These are phyloP conservation scores for Ectemnius lituratus DNA, from an alignment of 2,888 invertebrate species.

Conservation along the genomic window DNA sequence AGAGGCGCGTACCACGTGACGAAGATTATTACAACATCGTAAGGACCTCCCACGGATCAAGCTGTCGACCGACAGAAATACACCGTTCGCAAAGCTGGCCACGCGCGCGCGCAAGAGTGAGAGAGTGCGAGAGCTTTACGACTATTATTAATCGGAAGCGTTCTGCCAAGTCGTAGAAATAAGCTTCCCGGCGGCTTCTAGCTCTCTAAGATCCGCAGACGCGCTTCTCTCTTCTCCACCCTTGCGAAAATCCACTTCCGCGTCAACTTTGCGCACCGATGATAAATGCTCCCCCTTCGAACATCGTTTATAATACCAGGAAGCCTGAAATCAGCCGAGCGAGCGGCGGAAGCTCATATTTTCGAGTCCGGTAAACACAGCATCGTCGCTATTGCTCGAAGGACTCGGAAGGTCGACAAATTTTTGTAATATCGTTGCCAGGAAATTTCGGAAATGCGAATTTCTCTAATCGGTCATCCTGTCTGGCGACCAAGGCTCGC, in stretches of 20 bases:
- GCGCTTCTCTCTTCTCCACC: not conserved
- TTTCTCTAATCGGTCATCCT: conserved; percentile 45
- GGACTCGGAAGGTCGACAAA: not conserved
- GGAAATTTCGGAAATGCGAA: conserved; percentile 47
- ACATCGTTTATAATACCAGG: too few species aligned
- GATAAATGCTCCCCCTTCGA: too few species aligned
- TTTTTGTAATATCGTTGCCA: not conserved
- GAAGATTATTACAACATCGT: conserved; percentile 23
- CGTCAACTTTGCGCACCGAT: not conserved
- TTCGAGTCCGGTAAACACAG: too few species aligned
- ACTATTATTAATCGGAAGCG: conserved; percentile 63
- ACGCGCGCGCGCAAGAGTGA: conserved; percentile 39
- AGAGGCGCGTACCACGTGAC: conserved; percentile 17
- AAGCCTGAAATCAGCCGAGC: too few species aligned
- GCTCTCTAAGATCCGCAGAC: not conserved
- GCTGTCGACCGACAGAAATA: conserved; percentile 51
- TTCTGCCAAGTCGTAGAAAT: conserved; percentile 55
- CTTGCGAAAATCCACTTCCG: conserved; percentile 1
- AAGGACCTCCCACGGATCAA: conserved; percentile 49
- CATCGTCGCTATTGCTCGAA: not conserved
- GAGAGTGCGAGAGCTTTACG: conserved; percentile 47
- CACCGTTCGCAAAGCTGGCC: conserved; percentile 42
- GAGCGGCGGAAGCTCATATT: too few species aligned
- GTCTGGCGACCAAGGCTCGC: conserved; percentile 24
- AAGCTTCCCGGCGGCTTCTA: conserved; percentile 7